phyloP scores from a whole-genome alignment of 2,888 invertebrate genomes.

The Pelosia muscerda region DNA sequence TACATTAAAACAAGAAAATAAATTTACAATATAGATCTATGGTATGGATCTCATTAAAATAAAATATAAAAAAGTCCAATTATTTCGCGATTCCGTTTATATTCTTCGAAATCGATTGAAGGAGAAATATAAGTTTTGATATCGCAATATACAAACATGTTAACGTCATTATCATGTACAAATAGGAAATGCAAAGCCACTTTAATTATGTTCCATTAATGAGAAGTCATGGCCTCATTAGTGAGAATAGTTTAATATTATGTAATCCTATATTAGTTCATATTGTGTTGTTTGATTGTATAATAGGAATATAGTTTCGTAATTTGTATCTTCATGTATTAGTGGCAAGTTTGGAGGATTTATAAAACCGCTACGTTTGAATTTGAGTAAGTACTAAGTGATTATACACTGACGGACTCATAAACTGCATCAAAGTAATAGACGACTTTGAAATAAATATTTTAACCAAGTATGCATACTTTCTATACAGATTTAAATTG shows the following conservation, averaged over 20 bases:
- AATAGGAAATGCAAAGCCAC: constrained; percentile 6
- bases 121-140: background rate
- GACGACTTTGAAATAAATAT: too few species aligned
- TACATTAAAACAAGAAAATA: too few species aligned
- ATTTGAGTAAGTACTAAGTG: background rate
- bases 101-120: background rate
- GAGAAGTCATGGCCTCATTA: constrained; percentile 43
- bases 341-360: background rate
- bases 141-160: background rate
- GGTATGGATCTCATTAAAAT: too few species aligned
- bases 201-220: constrained; percentile 24
- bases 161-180: background rate
- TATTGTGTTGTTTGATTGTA: background rate
- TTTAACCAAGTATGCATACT: too few species aligned
- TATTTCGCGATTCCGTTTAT: background rate
- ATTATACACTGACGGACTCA: too few species aligned
- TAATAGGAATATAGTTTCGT: background rate
- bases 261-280: background rate
- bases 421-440: too few species aligned
- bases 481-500: too few species aligned
- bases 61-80: background rate
- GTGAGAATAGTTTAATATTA: background rate
- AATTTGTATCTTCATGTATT: background rate
- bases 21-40: too few species aligned
- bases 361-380: background rate